These are phyloP conservation scores for Macroglossus sobrinus DNA, from an alignment of 2,113 vertebrate species.

Conservation along the genomic window DNA sequence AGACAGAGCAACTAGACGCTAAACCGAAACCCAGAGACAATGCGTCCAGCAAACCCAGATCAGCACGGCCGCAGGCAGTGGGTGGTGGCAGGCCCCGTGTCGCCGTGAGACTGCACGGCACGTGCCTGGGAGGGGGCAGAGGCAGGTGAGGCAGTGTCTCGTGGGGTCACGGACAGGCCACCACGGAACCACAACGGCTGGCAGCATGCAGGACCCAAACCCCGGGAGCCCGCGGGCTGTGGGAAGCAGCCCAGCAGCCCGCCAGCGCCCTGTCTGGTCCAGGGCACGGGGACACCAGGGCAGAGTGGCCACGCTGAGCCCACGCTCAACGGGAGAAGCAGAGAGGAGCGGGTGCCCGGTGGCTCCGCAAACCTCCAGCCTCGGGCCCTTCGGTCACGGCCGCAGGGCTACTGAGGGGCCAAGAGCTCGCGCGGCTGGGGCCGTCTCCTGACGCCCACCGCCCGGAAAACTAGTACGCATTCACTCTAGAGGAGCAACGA, in stretches of 20 bases:
- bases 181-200: neutral
- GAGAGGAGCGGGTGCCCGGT: fast-evolving
- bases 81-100: neutral
- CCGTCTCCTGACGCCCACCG: too few species aligned
- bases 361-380: too few species aligned
- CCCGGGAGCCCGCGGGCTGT: neutral
- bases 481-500: neutral
- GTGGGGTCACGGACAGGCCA: neutral
- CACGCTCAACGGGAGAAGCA: neutral
- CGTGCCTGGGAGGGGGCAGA: fast-evolving
- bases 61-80: fast-evolving
- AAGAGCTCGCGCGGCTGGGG: too few species aligned
- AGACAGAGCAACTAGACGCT: neutral
- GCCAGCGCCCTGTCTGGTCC: neutral
- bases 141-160: fast-evolving
- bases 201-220: too few species aligned
- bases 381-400: too few species aligned
- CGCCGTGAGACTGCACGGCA: fast-evolving
- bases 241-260: neutral
- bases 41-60: neutral
- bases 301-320: neutral
- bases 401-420: too few species aligned
- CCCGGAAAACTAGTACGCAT: neutral
- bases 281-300: neutral
- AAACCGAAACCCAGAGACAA: neutral